Conservation (phyloP, 2,888 invertebrate genomes). For the Ormyrus pomaceus region DNA sequence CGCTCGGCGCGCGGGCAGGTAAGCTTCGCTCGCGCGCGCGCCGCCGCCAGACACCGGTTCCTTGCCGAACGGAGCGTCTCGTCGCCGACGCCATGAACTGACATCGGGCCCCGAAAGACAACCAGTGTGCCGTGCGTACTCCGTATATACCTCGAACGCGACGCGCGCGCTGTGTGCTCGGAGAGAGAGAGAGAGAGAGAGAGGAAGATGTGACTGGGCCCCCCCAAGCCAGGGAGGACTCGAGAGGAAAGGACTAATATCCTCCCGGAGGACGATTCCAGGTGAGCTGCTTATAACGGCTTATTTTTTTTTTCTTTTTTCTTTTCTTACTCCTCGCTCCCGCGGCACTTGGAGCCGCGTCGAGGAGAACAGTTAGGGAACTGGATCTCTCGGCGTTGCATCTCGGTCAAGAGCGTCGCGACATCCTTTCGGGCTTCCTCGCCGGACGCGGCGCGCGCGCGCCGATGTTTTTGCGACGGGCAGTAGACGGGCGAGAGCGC, state of each 20-base stretch:
- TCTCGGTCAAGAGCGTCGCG: slow-evolving; percentile 8
- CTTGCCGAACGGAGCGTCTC: slow-evolving; percentile 12
- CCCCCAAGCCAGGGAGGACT: slow-evolving; percentile 38
- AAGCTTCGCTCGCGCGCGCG: neutral
- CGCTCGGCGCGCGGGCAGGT: neutral
- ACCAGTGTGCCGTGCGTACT: neutral
- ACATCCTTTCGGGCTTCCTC: too few relatives aligned
- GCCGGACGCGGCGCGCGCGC: neutral
- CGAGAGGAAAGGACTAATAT: slow-evolving; percentile 64
- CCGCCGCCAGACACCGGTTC: slow-evolving; percentile 37
- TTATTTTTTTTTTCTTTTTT: slow-evolving; percentile 11
- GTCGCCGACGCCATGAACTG: neutral
- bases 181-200: slow-evolving; percentile 57
- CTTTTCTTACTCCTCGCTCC: neutral
- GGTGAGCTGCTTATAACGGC: neutral
- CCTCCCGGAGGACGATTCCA: neutral
- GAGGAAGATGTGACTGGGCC: slow-evolving; percentile 12
- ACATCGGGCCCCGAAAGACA: neutral
- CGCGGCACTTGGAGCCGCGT: too few relatives aligned
- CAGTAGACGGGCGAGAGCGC: slow-evolving; percentile 55
- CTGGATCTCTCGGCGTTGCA: slow-evolving; percentile 19
- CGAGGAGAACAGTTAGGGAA: slow-evolving; percentile 31
- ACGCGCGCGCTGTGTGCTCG: neutral
- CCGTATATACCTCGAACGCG: neutral
- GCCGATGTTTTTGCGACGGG: slow-evolving; percentile 63